phyloP scores from a whole-genome alignment of 2,888 invertebrate species.

The Hoplodrina blanda region DNA sequence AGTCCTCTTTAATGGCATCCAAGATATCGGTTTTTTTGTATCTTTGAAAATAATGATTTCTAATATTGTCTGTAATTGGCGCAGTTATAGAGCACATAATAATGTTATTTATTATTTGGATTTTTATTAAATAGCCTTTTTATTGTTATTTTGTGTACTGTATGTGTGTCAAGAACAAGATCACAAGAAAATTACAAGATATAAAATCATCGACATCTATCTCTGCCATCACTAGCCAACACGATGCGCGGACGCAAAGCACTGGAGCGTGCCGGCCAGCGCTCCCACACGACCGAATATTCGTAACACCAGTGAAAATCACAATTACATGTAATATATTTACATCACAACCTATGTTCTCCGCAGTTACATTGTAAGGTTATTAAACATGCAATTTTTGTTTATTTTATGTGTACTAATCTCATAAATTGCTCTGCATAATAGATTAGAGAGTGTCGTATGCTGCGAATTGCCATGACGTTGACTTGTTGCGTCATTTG shows the following conservation, averaged over 20 bases:
- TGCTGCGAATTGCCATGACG: conserved; percentile 34
- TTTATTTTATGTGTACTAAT: conserved; percentile 57
- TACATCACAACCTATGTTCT: conserved; percentile 55
- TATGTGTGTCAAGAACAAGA: too few species aligned
- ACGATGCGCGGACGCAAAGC: conserved; percentile 59
- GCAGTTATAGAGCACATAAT: too few species aligned
- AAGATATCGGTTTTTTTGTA: too few species aligned
- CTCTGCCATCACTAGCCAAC: conserved; percentile 58
- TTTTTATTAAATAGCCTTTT: too few species aligned
- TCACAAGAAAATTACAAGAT: too few species aligned
- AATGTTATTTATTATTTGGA: too few species aligned
- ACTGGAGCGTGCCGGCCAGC: conserved; percentile 70
- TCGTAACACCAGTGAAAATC: conserved; percentile 74
- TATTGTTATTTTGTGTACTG: too few species aligned
- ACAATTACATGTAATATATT: conserved; percentile 66
- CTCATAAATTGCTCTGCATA: conserved; percentile 54
- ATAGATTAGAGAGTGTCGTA: conserved; percentile 59
- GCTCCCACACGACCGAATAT: conserved; percentile 68
- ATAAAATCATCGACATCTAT: conserved; percentile 37
- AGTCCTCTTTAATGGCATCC: too few species aligned
- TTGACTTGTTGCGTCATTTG: conserved; percentile 37
- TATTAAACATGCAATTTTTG: conserved; percentile 60
- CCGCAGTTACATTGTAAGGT: conserved; percentile 39
- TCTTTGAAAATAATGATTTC: too few species aligned
- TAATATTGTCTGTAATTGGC: too few species aligned